These are phyloP conservation scores for Oxytorus armatus DNA, from an alignment of 2,888 invertebrate genomes.

Conservation along the genomic window DNA sequence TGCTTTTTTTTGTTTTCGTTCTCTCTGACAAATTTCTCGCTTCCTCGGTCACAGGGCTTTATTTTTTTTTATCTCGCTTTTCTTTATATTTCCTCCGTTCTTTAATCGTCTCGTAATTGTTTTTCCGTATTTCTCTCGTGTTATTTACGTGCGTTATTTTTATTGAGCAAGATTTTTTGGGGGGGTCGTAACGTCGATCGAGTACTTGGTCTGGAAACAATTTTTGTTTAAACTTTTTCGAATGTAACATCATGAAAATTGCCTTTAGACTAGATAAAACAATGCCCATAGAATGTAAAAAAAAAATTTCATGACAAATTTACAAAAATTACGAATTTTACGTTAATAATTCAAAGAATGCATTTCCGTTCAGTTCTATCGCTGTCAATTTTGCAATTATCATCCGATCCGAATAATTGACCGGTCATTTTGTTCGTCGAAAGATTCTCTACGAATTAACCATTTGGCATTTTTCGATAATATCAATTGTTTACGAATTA, in stretches of 20 bases:
- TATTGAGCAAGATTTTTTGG: too few relatives aligned
- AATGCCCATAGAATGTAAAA: too few relatives aligned
- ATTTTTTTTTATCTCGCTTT: not conserved
- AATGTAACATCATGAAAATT: too few relatives aligned
- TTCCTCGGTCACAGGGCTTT: not conserved
- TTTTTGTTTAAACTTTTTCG: too few relatives aligned
- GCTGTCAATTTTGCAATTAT: not conserved
- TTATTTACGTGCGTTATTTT: conserved; percentile 10
- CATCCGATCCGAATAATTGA: not conserved
- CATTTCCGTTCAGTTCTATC: not conserved
- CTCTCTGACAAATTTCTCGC: conserved; percentile 20
- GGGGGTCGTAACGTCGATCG: too few relatives aligned
- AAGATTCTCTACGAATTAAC: not conserved
- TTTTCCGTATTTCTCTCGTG: conserved; percentile 1
- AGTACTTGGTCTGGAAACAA: too few relatives aligned
- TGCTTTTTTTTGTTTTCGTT: not conserved
- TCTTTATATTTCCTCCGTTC: conserved; percentile 7
- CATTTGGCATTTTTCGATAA: not conserved
- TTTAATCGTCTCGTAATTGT: not conserved
- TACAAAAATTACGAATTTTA: too few relatives aligned
- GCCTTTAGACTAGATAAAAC: too few relatives aligned
- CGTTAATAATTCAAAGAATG: too few relatives aligned
- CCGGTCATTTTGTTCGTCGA: not conserved
- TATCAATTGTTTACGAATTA: not conserved
- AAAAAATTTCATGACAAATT: too few relatives aligned